A percentile compares a stretch with the other conserved stretches of the same genome.
Evolutionary conservation across 2,113 vertebrate genomes (phyloP).

Genomic region (Synodontis membranacea): DNA sequence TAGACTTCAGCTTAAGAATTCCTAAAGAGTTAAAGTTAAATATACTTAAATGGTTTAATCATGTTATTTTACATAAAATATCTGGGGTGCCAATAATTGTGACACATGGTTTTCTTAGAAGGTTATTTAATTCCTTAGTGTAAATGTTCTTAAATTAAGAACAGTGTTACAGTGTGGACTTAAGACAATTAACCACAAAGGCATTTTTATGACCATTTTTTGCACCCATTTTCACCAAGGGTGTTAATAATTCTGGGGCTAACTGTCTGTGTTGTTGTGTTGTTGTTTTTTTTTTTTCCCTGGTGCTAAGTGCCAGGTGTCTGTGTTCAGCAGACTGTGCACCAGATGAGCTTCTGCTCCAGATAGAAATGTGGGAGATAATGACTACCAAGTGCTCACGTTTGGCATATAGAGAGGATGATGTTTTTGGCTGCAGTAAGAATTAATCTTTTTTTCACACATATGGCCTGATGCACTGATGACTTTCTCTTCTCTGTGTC

Average conservation of each 20-base stretch:
- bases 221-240: neutral
- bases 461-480: slow-evolving; percentile 7
- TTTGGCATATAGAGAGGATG: slow-evolving; percentile 48
- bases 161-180: neutral
- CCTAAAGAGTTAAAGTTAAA: neutral
- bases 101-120: neutral
- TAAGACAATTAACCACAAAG: neutral
- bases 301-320: slow-evolving; percentile 68
- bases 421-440: slow-evolving; percentile 42
- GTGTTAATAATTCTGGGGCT: neutral
- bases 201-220: neutral
- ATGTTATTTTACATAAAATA: neutral
- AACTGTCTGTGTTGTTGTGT: neutral
- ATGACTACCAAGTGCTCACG: slow-evolving; percentile 69
- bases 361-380: slow-evolving; percentile 49
- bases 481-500: slow-evolving; percentile 19
- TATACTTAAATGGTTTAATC: neutral
- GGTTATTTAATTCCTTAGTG: neutral
- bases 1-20: neutral
- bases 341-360: slow-evolving; percentile 60
- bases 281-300: no score
- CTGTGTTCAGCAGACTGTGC: slow-evolving; percentile 62
- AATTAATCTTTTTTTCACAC: slow-evolving; percentile 7
- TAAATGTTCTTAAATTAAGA: neutral
- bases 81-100: neutral